Percentiles rank a stretch among this genome's conserved stretches.
Evolutionary conservation across 2,113 vertebrate species (phyloP).

Genomic region (Daboia siamensis): DNA sequence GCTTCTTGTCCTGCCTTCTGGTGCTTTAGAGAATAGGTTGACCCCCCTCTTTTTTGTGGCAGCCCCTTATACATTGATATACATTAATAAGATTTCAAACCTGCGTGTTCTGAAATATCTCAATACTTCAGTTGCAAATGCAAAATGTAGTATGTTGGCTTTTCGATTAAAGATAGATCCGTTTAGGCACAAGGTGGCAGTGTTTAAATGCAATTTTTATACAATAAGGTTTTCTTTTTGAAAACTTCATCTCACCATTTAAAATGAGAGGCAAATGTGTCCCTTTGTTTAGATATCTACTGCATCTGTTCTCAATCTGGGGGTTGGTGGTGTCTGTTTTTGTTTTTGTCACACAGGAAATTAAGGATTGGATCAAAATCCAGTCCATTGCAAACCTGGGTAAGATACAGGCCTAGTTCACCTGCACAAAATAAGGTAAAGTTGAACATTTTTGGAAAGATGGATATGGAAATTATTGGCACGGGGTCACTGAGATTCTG

Average conservation of each 20-base stretch:
- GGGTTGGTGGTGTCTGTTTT: not conserved
- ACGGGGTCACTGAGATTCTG: not conserved
- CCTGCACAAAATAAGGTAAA: not conserved
- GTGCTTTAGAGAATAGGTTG: not conserved
- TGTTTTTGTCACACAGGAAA: too few relatives aligned
- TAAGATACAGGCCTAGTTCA: not conserved
- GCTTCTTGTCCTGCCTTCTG: not conserved
- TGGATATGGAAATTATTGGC: not conserved
- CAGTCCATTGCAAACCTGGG: not conserved
- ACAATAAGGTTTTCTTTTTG: not conserved
- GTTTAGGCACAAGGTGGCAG: slow-evolving; percentile 66
- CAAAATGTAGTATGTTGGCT: not conserved
- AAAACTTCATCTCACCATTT: not conserved
- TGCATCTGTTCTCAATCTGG: not conserved
- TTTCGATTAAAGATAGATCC: not conserved
- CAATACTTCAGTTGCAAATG: not conserved
- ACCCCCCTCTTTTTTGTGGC: not conserved
- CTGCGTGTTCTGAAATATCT: too few relatives aligned
- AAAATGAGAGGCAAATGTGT: not conserved
- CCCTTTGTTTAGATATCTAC: not conserved
- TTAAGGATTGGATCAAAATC: not conserved
- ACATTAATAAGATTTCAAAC: not conserved
- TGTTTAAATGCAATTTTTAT: slow-evolving; percentile 43
- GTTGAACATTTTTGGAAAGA: not conserved
- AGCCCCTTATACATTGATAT: not conserved